Base-by-base conservation (phyloP, 2,113 vertebrate genomes). In the Burhinus oedicnemus region DNA sequence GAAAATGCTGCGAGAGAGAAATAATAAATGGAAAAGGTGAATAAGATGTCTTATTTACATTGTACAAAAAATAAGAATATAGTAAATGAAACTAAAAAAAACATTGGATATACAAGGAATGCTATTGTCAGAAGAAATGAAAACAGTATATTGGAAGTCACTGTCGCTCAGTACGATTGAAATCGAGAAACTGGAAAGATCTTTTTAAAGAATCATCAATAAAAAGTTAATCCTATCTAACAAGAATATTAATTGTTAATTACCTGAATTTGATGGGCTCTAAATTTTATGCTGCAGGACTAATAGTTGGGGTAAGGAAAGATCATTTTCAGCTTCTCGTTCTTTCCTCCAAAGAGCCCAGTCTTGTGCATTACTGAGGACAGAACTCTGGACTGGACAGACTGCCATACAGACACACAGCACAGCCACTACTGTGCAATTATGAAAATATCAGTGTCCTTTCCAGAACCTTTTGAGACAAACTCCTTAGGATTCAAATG, bases 151-250 rank as follows among this genome's bases (percentile, higher is more conserved):
- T 3, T 42, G 12, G 18, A 89, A 92, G 15, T 72, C 26, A 52
- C 0, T 81, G 15, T 38, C 2, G 2, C 25, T 45, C 70, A 65
- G 64, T 30, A 57, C 21, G 27, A 32, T 0, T 79, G 32, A 93
- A 90, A 89, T 12, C 60, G 91, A 78, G 49, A 86, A 74, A 66
- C 5, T 32, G 8, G 60, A 32, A 72, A 49, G 30, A 45, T 32
- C 71, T 76, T 55, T 7, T 13, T 15, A 40, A 54, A 52, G 1
- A 74, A 60, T 42, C 55, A 29, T 32, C 29, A 69, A 55, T 9
- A 82, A 36, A 72, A 90, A 69, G 11, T 58, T 57, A 81, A 77
- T 61, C 17, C 25, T 61, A 65, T 62, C 38, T 54, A 79, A 70
- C 38, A 83, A 55, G 26, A 85, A 66, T 42, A 91, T 52, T 66